Evolutionary conservation across 2,113 vertebrate species (phyloP), one percentile per base, ranked within the genome.

Genomic region (Percopsis transmontana): DNA sequence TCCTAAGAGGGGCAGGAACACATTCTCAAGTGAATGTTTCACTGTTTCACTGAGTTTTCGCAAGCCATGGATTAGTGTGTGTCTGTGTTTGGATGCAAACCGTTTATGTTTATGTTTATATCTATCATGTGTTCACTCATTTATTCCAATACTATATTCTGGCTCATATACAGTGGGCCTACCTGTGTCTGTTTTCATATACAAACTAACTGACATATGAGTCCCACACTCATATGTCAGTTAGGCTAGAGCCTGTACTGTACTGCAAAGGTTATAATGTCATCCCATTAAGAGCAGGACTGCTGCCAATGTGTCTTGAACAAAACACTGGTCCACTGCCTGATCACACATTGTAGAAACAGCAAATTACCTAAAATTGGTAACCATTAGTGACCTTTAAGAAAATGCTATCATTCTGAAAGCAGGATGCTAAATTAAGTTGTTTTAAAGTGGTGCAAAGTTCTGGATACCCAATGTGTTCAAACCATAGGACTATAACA

Each of bases 361-460:
- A 74, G 55, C 62, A 56, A 78, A 79, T 74, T 5, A 2, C 18
- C 60, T 52, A 21, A 60, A 68, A 79, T 63, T 79, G 67, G 76
- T 77, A 72, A 80, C 67, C 75, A 79, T 73, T 77, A 77, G 5
- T 60, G 74, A 83, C 77, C 77, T 81, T 83, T 70, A 62, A 23
- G 27, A 42, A 54, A 40, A 50, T 53, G 48, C 45, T 59, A 70
- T 13, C 61, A 44, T 54, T 60, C 62, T 76, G 62, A 33, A 62
- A 63, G 58, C 68, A 58, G 65, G 51, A 44, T 27, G 42, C 24
- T 61, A 39, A 68, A 64, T 69, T 42, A 52, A 72, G 63, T 14
- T 66, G 58, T 72, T 74, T 74, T 66, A 72, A 70, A 72, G 62
- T 62, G 66, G 59, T 0, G 13, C 56, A 58, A 40, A 52, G 54